A percentile compares a stretch with the other conserved stretches of the same genome.
phyloP scores from a whole-genome alignment of 2,113 vertebrate genomes.

The Nipponia nippon region DNA sequence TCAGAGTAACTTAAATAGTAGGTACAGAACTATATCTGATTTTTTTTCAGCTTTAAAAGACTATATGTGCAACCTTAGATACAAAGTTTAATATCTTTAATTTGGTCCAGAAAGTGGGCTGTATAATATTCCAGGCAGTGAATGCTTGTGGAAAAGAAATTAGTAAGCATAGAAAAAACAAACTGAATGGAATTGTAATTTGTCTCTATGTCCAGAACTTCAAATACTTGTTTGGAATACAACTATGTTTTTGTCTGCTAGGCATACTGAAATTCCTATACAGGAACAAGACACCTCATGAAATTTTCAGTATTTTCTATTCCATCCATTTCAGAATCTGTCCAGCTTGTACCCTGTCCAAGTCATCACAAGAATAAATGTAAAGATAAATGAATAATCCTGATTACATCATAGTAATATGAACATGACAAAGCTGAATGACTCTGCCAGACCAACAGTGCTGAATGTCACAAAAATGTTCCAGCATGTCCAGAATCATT shows the following conservation, averaged over 20 bases:
- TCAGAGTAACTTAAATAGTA: not conserved
- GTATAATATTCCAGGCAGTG: not conserved
- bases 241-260: not conserved
- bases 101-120: not conserved
- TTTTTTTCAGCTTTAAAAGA: not conserved
- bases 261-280: not conserved
- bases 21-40: not conserved
- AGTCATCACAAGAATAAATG: not conserved
- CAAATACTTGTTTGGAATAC: not conserved
- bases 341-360: not conserved
- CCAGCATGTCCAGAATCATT: not conserved
- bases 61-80: not conserved
- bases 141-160: not conserved
- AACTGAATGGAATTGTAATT: not conserved
- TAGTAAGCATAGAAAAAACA: not conserved
- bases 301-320: not conserved
- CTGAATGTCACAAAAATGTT: not conserved
- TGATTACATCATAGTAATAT: not conserved
- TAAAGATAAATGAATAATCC: not conserved
- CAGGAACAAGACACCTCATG: not conserved
- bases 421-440: not conserved
- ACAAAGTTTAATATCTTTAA: not conserved
- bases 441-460: not conserved
- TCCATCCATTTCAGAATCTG: not conserved
- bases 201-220: not conserved